A percentile compares a stretch with the other conserved stretches of the same genome.
phyloP scores from a whole-genome alignment of 2,888 invertebrate species.

The Malthinus seriepunctatus region DNA sequence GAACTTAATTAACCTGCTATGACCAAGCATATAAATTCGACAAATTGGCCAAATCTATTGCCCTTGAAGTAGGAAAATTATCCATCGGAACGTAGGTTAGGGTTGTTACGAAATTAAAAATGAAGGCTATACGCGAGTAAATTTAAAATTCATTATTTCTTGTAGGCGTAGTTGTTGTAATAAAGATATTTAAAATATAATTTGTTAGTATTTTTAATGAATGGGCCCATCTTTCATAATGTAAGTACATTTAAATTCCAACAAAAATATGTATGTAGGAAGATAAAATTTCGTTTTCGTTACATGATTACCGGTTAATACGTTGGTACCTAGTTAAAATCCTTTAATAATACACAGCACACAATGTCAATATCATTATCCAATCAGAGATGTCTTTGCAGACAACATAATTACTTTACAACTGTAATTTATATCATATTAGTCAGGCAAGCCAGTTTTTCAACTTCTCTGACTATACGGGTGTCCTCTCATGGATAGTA shows the following conservation, averaged over 20 bases:
- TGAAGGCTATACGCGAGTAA: neutral
- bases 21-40: too few relatives aligned
- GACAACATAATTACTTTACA: constrained; percentile 53
- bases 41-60: too few relatives aligned
- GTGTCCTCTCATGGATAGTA: constrained; percentile 42
- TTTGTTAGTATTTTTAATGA: neutral
- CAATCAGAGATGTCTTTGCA: constrained; percentile 55
- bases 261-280: constrained; percentile 3
- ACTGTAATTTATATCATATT: constrained; percentile 55
- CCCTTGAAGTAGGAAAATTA: too few relatives aligned
- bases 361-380: constrained; percentile 57
- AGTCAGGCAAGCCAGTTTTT: constrained; percentile 46
- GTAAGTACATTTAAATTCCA: neutral
- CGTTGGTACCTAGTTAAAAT: constrained; percentile 40
- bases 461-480: constrained; percentile 39
- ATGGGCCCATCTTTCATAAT: neutral
- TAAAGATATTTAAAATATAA: constrained; percentile 6
- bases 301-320: constrained; percentile 32
- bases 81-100: neutral
- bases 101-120: neutral
- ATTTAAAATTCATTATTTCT: too few relatives aligned
- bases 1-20: too few relatives aligned
- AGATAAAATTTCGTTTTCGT: constrained; percentile 4
- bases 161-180: neutral
- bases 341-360: constrained; percentile 52